These are phyloP conservation scores for Mirounga angustirostris DNA, from an alignment of 2,113 vertebrate species.

Conservation along the genomic window DNA sequence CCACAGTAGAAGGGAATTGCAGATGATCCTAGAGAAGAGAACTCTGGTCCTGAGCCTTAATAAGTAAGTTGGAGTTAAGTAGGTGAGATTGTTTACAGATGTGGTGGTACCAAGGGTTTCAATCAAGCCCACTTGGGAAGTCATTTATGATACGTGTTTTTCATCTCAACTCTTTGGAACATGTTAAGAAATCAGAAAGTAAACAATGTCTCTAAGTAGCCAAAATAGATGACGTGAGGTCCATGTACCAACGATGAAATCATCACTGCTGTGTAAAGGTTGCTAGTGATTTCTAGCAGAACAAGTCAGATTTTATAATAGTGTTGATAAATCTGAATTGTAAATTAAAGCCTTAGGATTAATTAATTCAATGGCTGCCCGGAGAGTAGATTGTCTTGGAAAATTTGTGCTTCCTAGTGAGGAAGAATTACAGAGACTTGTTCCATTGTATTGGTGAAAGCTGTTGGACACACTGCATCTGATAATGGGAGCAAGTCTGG, in stretches of 20 bases:
- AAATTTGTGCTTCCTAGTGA: background rate
- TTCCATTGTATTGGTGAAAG: background rate
- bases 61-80: background rate
- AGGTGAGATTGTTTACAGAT: background rate
- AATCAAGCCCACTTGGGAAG: background rate
- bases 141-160: background rate
- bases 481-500: background rate
- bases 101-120: background rate
- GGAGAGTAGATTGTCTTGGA: constrained; percentile 8
- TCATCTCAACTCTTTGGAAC: background rate
- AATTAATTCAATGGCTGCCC: background rate
- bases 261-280: background rate
- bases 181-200: background rate
- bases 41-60: background rate
- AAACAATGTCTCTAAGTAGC: background rate
- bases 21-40: background rate
- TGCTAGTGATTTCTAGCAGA: background rate
- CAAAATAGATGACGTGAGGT: background rate
- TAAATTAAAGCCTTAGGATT: constrained; percentile 20
- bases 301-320: background rate
- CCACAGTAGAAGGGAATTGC: background rate
- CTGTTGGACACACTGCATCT: background rate
- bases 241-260: background rate
- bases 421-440: background rate
- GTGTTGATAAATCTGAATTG: background rate